phyloP scores from a whole-genome alignment of 2,888 invertebrate genomes.

The Pardosa pseudoannulata region DNA sequence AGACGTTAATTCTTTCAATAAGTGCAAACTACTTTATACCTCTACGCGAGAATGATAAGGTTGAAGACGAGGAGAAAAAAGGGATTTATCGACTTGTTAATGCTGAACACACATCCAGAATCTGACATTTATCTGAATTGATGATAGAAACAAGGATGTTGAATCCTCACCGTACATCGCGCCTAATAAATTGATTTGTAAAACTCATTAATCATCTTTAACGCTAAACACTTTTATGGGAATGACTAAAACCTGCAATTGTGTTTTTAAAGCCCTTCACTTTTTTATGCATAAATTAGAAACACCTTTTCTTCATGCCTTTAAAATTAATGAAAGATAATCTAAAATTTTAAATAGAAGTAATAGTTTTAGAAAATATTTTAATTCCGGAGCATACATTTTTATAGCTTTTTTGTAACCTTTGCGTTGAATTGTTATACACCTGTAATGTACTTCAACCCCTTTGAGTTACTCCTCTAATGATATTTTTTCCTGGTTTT shows the following conservation, averaged over 20 bases:
- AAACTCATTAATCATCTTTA: slow-evolving; percentile 8
- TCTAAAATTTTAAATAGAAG: no score
- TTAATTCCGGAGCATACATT: no score
- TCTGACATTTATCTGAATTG: slow-evolving; percentile 11
- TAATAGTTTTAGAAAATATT: no score
- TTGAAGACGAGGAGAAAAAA: not conserved
- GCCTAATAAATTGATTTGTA: slow-evolving; percentile 1
- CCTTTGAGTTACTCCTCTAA: no score
- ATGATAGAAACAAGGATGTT: slow-evolving; percentile 6
- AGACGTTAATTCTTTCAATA: not conserved
- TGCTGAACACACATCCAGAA: not conserved
- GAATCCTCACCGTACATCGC: not conserved
- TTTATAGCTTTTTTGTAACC: no score
- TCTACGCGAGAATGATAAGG: not conserved
- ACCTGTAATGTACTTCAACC: no score
- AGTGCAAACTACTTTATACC: not conserved
- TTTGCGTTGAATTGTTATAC: no score
- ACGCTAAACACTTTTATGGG: not conserved
- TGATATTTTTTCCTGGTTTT: no score
- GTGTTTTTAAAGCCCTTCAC: no score
- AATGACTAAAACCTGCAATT: not conserved
- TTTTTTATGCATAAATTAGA: no score
- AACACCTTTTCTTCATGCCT: no score
- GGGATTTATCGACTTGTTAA: slow-evolving; percentile 6
- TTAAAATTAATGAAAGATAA: no score